Conservation (phyloP, 2,888 invertebrate genomes). For the Drosophila putrida region DNA sequence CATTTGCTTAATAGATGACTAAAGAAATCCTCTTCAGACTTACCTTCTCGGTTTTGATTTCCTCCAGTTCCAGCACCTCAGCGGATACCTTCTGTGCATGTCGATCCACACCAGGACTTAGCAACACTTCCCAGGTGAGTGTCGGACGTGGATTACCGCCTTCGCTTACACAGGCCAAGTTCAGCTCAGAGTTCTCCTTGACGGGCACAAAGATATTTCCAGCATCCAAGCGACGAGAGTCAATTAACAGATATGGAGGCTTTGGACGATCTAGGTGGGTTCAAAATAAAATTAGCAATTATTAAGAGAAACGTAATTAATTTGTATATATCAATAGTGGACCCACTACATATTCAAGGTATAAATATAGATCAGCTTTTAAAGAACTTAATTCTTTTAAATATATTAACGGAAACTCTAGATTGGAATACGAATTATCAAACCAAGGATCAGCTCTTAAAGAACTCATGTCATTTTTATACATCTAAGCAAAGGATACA, state of each 20-base stretch:
- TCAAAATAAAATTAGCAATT: not conserved
- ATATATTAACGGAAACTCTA: too few species aligned
- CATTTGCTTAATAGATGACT: constrained; percentile 19
- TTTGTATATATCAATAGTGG: too few species aligned
- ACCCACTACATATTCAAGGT: too few species aligned
- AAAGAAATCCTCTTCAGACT: constrained; percentile 15
- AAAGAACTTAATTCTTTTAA: too few species aligned
- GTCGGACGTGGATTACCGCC: constrained; percentile 91
- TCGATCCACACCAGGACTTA: constrained; percentile 87
- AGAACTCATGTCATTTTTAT: too few species aligned
- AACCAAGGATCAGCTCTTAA: too few species aligned
- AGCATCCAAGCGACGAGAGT: constrained; percentile 93
- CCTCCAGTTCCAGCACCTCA: constrained; percentile 85
- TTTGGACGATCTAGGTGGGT: constrained; percentile 90
- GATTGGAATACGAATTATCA: too few species aligned
- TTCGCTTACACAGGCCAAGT: constrained; percentile 94
- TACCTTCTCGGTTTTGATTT: constrained; percentile 85
- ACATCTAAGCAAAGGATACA: too few species aligned
- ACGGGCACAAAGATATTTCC: constrained; percentile 95
- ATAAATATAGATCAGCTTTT: too few species aligned
- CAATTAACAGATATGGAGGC: constrained; percentile 94
- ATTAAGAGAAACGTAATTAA: too few species aligned
- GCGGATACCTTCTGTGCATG: constrained; percentile 86
- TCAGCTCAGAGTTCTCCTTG: constrained; percentile 93
- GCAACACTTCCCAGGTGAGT: constrained; percentile 85